These are phyloP conservation scores for Abramis brama DNA, from an alignment of 2,113 vertebrate genomes.

Conservation along the genomic window DNA sequence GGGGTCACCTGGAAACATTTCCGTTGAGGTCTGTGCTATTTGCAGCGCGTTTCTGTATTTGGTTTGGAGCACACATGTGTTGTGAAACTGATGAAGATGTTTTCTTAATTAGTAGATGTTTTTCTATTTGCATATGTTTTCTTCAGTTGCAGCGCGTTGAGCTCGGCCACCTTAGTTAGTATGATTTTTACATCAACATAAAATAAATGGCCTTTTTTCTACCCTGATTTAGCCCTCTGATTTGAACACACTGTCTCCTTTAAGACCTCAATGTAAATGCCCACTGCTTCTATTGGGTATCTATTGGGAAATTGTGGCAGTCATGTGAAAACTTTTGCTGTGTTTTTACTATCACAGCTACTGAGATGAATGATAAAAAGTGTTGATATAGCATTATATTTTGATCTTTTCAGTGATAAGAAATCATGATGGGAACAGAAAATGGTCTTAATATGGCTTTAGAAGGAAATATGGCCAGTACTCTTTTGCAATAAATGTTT, in stretches of 20 bases:
- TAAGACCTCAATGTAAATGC: background rate
- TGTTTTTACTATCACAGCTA: background rate
- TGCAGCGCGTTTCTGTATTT: too few species aligned
- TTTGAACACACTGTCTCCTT: background rate
- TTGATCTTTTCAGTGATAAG: background rate
- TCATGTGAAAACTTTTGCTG: background rate
- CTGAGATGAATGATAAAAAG: background rate
- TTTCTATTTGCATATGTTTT: too few species aligned
- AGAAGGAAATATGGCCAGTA: background rate
- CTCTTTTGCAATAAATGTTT: slow-evolving; percentile 9
- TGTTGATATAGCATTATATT: background rate
- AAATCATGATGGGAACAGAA: background rate
- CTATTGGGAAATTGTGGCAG: too few species aligned
- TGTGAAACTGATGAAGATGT: too few species aligned
- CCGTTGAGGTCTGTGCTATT: too few species aligned
- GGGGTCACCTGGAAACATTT: too few species aligned
- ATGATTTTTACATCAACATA: background rate
- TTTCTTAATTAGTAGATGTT: too few species aligned
- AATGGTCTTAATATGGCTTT: background rate
- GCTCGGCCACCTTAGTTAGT: background rate
- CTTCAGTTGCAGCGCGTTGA: too few species aligned
- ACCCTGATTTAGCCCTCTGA: background rate
- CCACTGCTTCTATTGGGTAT: background rate
- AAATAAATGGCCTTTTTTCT: background rate
- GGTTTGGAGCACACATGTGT: too few species aligned